These are phyloP conservation scores for Neodiprion pinetum DNA, from an alignment of 1,140 invertebrate genomes.

Conservation along the genomic window DNA sequence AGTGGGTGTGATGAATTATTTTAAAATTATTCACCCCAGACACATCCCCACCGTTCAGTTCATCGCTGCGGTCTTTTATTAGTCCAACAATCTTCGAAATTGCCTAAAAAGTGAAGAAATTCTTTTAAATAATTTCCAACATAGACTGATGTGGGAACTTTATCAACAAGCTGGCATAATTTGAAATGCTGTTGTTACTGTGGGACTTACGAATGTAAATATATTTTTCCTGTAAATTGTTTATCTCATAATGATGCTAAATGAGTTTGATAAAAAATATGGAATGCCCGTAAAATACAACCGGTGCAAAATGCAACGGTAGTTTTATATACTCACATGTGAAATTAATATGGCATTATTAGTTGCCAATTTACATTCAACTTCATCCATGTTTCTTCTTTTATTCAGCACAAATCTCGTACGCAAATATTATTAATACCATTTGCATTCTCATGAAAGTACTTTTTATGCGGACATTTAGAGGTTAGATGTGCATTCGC, in stretches of 20 bases:
- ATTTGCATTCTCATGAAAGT: too few relatives aligned
- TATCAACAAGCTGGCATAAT: too few relatives aligned
- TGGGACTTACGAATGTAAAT: too few relatives aligned
- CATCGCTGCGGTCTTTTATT: slow-evolving; percentile 34
- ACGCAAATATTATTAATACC: not conserved
- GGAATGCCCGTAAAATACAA: not conserved
- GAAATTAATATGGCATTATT: slow-evolving; percentile 47
- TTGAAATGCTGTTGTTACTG: too few relatives aligned
- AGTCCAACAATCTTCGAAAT: slow-evolving; percentile 45
- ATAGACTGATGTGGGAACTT: too few relatives aligned
- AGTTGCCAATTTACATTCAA: slow-evolving; percentile 46
- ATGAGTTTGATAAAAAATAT: not conserved
- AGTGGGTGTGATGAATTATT: not conserved
- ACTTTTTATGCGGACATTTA: too few relatives aligned
- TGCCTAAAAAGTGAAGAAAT: slow-evolving; percentile 32
- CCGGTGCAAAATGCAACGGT: not conserved
- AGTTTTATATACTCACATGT: slow-evolving; percentile 40
- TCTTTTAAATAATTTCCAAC: too few relatives aligned
- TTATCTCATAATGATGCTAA: too few relatives aligned
- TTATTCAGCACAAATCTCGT: not conserved
- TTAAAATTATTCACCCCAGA: slow-evolving; percentile 21
- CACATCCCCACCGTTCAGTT: slow-evolving; percentile 18
- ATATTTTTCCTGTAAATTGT: too few relatives aligned
- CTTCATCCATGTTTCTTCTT: slow-evolving; percentile 41
- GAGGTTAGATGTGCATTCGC: too few relatives aligned